These are phyloP conservation scores for Aphelenchoides bicaudatus DNA, from an alignment of 2,888 invertebrate species.

Conservation along the genomic window DNA sequence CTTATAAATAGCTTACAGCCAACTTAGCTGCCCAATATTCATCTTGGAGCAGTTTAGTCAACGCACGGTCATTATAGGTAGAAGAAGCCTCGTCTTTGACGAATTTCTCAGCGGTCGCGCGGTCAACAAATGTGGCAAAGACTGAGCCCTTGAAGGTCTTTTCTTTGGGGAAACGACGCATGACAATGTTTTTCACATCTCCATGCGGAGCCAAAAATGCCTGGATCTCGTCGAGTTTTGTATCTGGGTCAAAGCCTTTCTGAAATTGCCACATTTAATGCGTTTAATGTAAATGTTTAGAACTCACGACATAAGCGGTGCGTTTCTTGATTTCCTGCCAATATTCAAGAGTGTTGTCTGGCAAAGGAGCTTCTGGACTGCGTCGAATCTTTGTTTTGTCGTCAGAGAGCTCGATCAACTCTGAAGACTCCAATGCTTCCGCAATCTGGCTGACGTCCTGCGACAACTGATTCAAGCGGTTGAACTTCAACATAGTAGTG, in stretches of 20 bases:
- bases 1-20: background rate
- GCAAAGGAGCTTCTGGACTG: constrained; percentile 72
- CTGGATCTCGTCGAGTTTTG: constrained; percentile 70
- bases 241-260: constrained; percentile 66
- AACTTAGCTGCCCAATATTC: constrained; percentile 50
- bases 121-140: constrained; percentile 78
- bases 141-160: constrained; percentile 74
- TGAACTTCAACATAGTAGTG: constrained; percentile 79
- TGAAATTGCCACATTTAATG: constrained; percentile 20
- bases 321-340: constrained; percentile 74
- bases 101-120: constrained; percentile 77
- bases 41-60: constrained; percentile 56
- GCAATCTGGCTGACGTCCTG: constrained; percentile 72
- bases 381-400: constrained; percentile 74
- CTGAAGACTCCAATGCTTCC: constrained; percentile 72
- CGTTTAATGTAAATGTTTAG: background rate
- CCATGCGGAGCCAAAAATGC: constrained; percentile 73
- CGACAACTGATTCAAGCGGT: constrained; percentile 72
- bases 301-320: constrained; percentile 72
- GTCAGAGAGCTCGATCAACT: constrained; percentile 67
- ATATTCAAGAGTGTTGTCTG: constrained; percentile 78
- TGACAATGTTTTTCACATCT: constrained; percentile 69
- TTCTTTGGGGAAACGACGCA: constrained; percentile 60
- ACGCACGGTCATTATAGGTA: constrained; percentile 66
- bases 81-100: constrained; percentile 69